Percentiles rank a stretch among this genome's conserved stretches.
Conservation (phyloP, 2,888 invertebrate genomes). For the Amblyteles armatorius region DNA sequence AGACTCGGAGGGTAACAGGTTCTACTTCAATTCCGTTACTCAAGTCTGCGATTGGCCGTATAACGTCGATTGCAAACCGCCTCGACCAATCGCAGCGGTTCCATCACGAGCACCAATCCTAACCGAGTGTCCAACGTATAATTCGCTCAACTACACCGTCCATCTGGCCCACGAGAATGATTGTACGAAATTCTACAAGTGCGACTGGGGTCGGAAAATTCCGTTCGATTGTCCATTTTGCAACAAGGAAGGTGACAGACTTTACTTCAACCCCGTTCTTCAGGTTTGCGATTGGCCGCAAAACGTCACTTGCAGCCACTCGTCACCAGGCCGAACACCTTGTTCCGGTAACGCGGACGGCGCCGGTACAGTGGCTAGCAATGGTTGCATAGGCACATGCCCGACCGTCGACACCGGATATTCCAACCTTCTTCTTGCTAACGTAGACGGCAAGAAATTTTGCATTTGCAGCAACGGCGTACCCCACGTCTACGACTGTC, state of each 20-base stretch:
- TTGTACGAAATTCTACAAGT: constrained; percentile 49
- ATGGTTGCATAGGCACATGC: constrained; percentile 68
- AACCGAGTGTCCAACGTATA: constrained; percentile 50
- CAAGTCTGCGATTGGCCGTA: constrained; percentile 73
- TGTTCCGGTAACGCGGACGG: background rate
- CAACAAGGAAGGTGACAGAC: constrained; percentile 39
- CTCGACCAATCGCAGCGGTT: background rate
- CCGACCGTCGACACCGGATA: constrained; percentile 22
- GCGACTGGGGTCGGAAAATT: constrained; percentile 29
- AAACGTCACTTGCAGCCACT: constrained; percentile 66
- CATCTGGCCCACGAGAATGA: constrained; percentile 43
- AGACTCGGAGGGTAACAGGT: constrained; percentile 21
- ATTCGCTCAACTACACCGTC: constrained; percentile 28
- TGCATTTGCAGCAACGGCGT: constrained; percentile 69
- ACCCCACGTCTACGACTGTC: constrained; percentile 58
- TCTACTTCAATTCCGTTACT: constrained; percentile 68
- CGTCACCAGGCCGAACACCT: background rate
- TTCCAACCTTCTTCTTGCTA: constrained; percentile 58
- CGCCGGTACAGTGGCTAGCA: background rate
- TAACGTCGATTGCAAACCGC: constrained; percentile 67
- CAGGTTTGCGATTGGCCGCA: constrained; percentile 73
- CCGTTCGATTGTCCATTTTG: constrained; percentile 52
- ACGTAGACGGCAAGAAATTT: constrained; percentile 72
- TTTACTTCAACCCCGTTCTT: constrained; percentile 68
- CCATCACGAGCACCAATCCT: constrained; percentile 31